Evolutionary conservation across 2,113 vertebrate species (phyloP).

Genomic region (Ciconia maguari): DNA sequence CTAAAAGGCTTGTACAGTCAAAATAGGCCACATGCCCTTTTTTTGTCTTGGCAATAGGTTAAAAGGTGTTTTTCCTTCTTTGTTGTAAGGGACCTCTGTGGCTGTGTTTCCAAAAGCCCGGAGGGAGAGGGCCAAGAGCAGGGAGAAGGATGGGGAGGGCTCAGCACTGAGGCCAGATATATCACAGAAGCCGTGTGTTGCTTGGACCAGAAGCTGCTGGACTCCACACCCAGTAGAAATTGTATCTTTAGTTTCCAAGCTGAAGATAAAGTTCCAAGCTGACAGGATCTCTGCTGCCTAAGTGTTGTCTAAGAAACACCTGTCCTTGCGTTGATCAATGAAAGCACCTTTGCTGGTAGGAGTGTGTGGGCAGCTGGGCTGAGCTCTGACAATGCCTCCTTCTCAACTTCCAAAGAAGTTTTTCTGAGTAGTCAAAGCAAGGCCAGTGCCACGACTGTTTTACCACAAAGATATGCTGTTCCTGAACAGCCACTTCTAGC

Average conservation of each 20-base stretch:
- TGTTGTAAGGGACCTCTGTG: background rate
- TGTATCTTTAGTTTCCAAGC: background rate
- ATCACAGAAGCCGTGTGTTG: background rate
- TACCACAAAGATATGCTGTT: background rate
- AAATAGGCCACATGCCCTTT: background rate
- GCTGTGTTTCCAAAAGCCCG: background rate
- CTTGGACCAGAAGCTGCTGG: background rate
- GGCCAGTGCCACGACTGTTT: background rate
- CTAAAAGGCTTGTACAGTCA: background rate
- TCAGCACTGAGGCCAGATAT: accelerated
- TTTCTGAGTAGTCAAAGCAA: background rate
- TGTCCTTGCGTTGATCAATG: background rate
- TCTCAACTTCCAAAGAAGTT: background rate
- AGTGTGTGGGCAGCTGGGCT: background rate
- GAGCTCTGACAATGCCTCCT: background rate
- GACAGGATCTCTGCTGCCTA: background rate
- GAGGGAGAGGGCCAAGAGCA: background rate
- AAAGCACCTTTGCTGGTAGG: background rate
- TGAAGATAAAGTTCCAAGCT: background rate
- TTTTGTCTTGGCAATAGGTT: background rate
- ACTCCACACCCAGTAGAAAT: background rate
- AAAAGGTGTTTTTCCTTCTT: background rate
- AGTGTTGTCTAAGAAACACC: background rate
- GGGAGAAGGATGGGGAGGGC: background rate
- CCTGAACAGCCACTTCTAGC: background rate